A percentile compares a stretch with the other conserved stretches of the same genome.
These are phyloP conservation scores for Probosciger aterrimus DNA, from an alignment of 2,113 vertebrate genomes.

Conservation along the genomic window DNA sequence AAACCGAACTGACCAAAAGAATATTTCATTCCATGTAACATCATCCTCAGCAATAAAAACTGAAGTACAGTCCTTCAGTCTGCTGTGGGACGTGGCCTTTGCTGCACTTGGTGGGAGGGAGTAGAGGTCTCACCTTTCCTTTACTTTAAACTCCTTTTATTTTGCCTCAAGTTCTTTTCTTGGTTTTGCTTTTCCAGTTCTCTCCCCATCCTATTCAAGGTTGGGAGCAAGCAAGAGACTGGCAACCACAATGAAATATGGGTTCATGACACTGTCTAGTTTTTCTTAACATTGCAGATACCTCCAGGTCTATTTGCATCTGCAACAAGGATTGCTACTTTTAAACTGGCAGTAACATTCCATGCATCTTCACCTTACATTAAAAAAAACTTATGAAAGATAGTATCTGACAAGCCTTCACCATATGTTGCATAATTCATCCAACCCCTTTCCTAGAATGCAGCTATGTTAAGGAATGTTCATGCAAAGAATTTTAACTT, in stretches of 20 bases:
- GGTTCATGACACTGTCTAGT: not conserved
- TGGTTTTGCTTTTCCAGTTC: not conserved
- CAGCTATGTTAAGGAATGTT: not conserved
- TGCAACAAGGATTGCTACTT: not conserved
- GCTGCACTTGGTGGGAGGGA: not conserved
- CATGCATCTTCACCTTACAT: not conserved
- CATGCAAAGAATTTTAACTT: not conserved
- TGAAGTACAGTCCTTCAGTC: not conserved
- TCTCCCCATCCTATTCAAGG: not conserved
- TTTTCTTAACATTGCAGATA: not conserved
- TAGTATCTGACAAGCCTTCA: not conserved
- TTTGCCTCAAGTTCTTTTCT: not conserved
- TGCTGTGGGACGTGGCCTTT: not conserved
- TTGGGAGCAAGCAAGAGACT: not conserved
- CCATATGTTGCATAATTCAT: not conserved
- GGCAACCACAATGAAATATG: not conserved
- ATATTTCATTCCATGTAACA: fast-evolving
- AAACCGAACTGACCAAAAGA: not conserved
- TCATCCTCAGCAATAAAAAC: not conserved
- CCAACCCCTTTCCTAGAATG: not conserved
- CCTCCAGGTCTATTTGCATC: not conserved
- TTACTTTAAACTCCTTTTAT: not conserved
- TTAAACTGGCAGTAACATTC: not conserved
- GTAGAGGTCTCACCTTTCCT: not conserved
- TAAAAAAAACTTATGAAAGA: not conserved